Conservation (phyloP, 2,797 vertebrate species). For the Pseudotriccus pelzelni region DNA sequence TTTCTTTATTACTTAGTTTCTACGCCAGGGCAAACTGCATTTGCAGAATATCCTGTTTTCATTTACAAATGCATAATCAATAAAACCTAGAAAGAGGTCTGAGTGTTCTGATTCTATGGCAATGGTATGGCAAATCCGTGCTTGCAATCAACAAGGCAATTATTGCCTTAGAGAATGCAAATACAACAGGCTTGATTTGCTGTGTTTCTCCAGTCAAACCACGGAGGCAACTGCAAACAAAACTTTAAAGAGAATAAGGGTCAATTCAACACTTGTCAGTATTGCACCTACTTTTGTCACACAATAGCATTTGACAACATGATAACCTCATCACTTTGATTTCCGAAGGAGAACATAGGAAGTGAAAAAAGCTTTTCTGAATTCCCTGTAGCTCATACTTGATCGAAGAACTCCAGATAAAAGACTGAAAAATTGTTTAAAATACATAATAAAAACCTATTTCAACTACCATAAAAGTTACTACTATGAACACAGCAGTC, state of each 20-base stretch:
- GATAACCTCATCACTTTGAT: constrained; percentile 46
- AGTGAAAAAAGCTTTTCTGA: constrained; percentile 28
- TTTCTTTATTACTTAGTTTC: not conserved
- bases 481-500: not conserved
- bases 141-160: not conserved
- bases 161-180: not conserved
- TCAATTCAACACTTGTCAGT: not conserved
- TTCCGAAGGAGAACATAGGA: not conserved
- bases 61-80: not conserved
- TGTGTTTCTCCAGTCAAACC: not conserved
- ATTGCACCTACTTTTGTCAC: constrained; percentile 4
- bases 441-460: constrained; percentile 40
- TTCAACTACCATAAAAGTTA: constrained; percentile 23
- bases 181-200: not conserved
- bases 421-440: constrained; percentile 20
- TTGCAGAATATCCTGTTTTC: not conserved
- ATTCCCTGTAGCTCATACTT: constrained; percentile 38
- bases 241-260: not conserved
- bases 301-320: not conserved
- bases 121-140: not conserved
- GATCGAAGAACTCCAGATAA: constrained; percentile 49
- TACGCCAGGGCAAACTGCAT: not conserved
- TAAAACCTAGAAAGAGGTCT: not conserved
- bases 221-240: not conserved
- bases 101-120: not conserved